Percentiles rank a stretch among this genome's conserved stretches.
phyloP scores from a whole-genome alignment of 2,888 invertebrate genomes.

The Pteria penguin region DNA sequence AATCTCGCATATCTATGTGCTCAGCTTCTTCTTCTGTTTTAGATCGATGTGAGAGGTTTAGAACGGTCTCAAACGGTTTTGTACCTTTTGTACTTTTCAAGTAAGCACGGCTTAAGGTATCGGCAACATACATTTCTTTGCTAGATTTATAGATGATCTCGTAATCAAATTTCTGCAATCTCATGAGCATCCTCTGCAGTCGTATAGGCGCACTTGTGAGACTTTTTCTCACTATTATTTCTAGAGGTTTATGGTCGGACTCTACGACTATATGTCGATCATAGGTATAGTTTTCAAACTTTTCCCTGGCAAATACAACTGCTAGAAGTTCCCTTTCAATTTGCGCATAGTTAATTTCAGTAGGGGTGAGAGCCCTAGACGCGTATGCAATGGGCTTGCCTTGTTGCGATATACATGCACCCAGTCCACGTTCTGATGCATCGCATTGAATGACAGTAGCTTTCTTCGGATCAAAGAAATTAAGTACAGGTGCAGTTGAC shows the following conservation, averaged over 20 bases:
- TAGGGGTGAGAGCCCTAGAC: slow-evolving; percentile 43
- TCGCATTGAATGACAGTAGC: background rate
- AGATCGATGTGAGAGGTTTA: no score
- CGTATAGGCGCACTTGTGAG: background rate
- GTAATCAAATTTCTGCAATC: background rate
- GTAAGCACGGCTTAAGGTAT: slow-evolving; percentile 3
- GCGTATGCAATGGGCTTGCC: slow-evolving; percentile 36
- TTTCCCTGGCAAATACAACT: slow-evolving; percentile 43
- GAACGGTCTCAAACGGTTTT: no score
- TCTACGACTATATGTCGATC: background rate
- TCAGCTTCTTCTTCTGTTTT: background rate
- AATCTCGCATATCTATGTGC: background rate
- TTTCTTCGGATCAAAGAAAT: slow-evolving; percentile 39
- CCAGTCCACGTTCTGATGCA: slow-evolving; percentile 10
- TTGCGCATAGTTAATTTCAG: slow-evolving; percentile 51
- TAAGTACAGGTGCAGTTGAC: slow-evolving; percentile 41
- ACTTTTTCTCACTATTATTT: background rate
- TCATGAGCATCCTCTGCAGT: slow-evolving; percentile 7
- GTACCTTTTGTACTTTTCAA: background rate
- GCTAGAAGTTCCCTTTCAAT: slow-evolving; percentile 55
- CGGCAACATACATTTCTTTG: background rate
- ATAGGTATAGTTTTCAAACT: slow-evolving; percentile 45
- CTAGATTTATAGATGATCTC: background rate
- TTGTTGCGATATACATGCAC: background rate
- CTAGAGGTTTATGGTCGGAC: slow-evolving; percentile 17